Evolutionary conservation across 2,113 vertebrate species (phyloP).

Genomic region (Gavialis gangeticus): DNA sequence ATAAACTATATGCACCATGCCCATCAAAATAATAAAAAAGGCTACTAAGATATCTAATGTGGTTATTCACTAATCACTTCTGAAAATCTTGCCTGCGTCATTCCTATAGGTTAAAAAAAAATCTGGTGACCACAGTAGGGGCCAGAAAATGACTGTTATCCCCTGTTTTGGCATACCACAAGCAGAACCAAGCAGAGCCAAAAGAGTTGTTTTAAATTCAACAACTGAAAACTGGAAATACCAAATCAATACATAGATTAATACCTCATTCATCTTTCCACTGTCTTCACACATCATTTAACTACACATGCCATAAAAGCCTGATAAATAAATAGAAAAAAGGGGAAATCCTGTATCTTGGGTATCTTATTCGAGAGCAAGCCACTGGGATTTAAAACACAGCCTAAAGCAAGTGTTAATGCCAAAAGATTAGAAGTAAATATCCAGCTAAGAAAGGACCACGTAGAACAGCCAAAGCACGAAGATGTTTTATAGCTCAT

Average conservation of each 20-base stretch:
- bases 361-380: slow-evolving; percentile 13
- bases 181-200: slow-evolving; percentile 5
- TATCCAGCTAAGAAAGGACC: not conserved
- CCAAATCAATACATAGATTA: slow-evolving; percentile 31
- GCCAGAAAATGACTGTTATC: not conserved
- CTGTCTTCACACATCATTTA: not conserved
- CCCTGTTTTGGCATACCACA: not conserved
- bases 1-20: too few species aligned
- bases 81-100: not conserved
- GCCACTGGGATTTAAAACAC: slow-evolving; percentile 1
- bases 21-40: too few species aligned
- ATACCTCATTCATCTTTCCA: slow-evolving; percentile 1
- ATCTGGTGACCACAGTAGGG: not conserved
- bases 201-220: not conserved
- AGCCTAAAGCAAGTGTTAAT: slow-evolving; percentile 28
- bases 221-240: slow-evolving; percentile 9
- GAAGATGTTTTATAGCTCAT: slow-evolving; percentile 52
- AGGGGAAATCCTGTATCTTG: not conserved
- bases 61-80: not conserved
- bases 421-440: slow-evolving; percentile 2
- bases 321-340: not conserved
- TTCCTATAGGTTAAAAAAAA: not conserved
- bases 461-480: not conserved
- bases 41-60: not conserved
- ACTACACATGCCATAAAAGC: not conserved